Evolutionary conservation across 2,113 vertebrate species (phyloP), one percentile per base, ranked within the genome.

Genomic region (Neopipo cinnamomea): DNA sequence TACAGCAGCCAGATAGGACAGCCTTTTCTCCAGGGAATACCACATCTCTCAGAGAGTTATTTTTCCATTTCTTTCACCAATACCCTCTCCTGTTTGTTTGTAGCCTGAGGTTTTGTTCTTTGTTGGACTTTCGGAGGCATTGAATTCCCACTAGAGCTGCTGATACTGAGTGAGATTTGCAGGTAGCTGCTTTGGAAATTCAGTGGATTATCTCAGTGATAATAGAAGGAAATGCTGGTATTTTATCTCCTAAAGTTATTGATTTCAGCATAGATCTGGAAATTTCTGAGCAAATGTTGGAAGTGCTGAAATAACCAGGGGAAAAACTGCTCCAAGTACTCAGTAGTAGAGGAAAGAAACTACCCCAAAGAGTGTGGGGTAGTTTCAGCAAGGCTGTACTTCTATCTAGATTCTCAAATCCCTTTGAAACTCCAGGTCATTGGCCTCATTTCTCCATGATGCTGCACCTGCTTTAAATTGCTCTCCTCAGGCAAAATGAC

Each of bases 391-490:
- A 77, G 59, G 30, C 19, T 85, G 33, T 72, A 31, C 72, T 86
- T 88, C 33, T 44, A 67, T 20, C 30, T 52, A 63, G 59, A 44
- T 86, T 50, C 72, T 74, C 46, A 93, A 71, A 71, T 76, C 30
- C 71, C 50, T 72, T 44, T 74, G 68, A 81, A 90, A 66, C 63
- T 68, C 33, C 52, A 77, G 33, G 72, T 70, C 82, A 74, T 31
- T 86, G 88, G 55, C 47, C 61, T 91, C 71, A 80, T 94, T 88
- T 93, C 71, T 90, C 86, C 35, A 24, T 49, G 72, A 33, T 75
- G 52, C 72, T 88, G 82, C 65, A 92, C 33, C 79, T 92, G 65
- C 68, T 86, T 86, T 77, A 75, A 80, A 88, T 80, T 55, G 44
- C 52, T 90, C 56, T 96, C 71, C 72, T 74, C 35, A 6, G 52